These are phyloP conservation scores for Sylvietta virens DNA, from an alignment of 2,113 vertebrate genomes.

Conservation along the genomic window DNA sequence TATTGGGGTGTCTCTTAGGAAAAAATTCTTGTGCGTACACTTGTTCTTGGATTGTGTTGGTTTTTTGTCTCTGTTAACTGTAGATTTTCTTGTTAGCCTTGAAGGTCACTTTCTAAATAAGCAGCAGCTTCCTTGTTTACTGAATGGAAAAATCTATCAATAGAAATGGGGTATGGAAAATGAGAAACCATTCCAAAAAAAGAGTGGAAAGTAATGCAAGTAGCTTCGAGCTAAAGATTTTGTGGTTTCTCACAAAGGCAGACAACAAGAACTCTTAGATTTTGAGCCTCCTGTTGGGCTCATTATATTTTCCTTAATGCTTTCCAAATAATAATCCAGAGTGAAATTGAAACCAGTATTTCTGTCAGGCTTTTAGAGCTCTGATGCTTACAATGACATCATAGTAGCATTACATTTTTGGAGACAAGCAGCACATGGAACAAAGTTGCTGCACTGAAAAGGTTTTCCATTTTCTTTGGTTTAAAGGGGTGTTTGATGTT, in stretches of 20 bases:
- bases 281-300: not conserved
- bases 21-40: fast-evolving
- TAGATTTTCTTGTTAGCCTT: not conserved
- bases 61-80: not conserved
- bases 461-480: not conserved
- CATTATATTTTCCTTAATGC: not conserved
- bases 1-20: not conserved
- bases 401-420: not conserved
- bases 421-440: not conserved
- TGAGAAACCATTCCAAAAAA: not conserved
- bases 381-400: not conserved
- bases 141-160: not conserved
- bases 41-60: not conserved
- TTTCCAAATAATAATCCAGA: not conserved
- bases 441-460: not conserved
- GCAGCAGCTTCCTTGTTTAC: not conserved
- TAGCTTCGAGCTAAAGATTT: not conserved
- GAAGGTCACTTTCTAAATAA: not conserved
- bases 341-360: not conserved
- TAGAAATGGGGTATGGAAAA: not conserved
- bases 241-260: not conserved
- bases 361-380: not conserved
- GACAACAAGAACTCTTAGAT: not conserved
- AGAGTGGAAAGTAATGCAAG: not conserved
- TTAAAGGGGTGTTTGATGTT: not conserved